These are phyloP conservation scores for Phthorimaea operculella DNA, from an alignment of 1,140 invertebrate genomes.

Conservation along the genomic window DNA sequence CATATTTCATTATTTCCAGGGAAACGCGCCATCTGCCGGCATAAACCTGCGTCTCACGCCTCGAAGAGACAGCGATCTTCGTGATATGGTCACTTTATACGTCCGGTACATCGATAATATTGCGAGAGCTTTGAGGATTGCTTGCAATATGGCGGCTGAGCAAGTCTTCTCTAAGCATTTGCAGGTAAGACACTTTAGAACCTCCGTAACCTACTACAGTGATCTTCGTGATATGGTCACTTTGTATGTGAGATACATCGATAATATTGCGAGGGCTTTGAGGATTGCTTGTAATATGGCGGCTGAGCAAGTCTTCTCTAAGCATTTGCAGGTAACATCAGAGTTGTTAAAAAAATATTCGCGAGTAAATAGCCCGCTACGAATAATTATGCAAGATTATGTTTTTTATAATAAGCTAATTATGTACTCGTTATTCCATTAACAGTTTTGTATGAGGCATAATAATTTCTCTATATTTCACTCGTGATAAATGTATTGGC, in stretches of 20 bases:
- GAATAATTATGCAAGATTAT: too few relatives aligned
- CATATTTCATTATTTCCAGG: constrained; percentile 36
- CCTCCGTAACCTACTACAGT: too few relatives aligned
- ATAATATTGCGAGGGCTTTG: constrained; percentile 70
- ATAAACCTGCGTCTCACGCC: constrained; percentile 70
- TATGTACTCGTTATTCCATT: too few relatives aligned
- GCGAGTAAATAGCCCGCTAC: too few relatives aligned
- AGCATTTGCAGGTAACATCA: constrained; percentile 65
- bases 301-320: constrained; percentile 55
- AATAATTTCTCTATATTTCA: too few relatives aligned
- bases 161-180: constrained; percentile 58
- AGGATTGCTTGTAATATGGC: constrained; percentile 67
- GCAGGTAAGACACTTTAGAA: constrained; percentile 51
- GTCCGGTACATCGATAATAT: constrained; percentile 71
- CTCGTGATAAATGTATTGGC: too few relatives aligned
- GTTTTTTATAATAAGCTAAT: too few relatives aligned
- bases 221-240: constrained; percentile 70
- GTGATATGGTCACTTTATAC: constrained; percentile 70
- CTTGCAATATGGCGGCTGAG: constrained; percentile 65
- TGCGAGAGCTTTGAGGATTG: constrained; percentile 68
- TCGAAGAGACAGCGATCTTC: constrained; percentile 65
- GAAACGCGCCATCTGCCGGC: constrained; percentile 71
- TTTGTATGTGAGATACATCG: constrained; percentile 70
- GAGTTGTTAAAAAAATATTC: too few relatives aligned
- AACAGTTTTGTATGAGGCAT: too few relatives aligned